Base-by-base conservation (phyloP, 2,797 vertebrate species). In the Arvicola amphibius region DNA sequence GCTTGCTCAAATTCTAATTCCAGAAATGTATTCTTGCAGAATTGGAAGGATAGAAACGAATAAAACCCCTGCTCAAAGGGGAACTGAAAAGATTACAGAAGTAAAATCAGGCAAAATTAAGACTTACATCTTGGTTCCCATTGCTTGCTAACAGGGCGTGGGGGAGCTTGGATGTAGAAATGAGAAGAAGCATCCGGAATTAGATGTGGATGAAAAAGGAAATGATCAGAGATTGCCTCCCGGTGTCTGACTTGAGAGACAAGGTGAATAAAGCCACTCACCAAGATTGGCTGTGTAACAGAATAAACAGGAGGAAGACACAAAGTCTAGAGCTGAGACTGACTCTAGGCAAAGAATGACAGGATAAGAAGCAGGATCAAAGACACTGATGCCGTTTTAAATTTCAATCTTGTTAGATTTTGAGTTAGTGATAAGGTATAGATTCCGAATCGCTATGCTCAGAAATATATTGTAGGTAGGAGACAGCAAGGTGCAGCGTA, bases 341-440 rank as follows among this genome's bases (percentile, higher is more conserved):
- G 37, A 14, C 11, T 29, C 3, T 21, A 43, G 12, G 48, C n/a
- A 77, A 67, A 37, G 48, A 10, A 79, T 46, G 61, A 61, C 40
- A 92, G 25, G n/a, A 53, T n/a, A 89, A 63, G 46, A 48, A 90
- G 29, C 19, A 65, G 29, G 56, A 81, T 76, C 79, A 88, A 93
- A 95, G 14, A 77, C 23, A 84, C 9, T 32, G 69, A 37, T 21
- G n/a, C 1, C 9, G 40, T 80, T 93, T 96, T 92, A 43, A 85
- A 88, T 73, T 92, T 89, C 77, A 89, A 34, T 94, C 37, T 79
- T 93, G 65, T 94, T 88, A 63, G 59, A 77, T 92, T 77, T 91
- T 90, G 61, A 97, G 59, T 56, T 53, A 97, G 53, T 48, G 46
- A 85, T 40, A 92, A 51, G 37, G 48, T 91, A 90, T 92, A 78